Evolutionary conservation across 2,797 vertebrate genomes (phyloP), one percentile per base, ranked within the genome.

Genomic region (Macropodus opercularis): DNA sequence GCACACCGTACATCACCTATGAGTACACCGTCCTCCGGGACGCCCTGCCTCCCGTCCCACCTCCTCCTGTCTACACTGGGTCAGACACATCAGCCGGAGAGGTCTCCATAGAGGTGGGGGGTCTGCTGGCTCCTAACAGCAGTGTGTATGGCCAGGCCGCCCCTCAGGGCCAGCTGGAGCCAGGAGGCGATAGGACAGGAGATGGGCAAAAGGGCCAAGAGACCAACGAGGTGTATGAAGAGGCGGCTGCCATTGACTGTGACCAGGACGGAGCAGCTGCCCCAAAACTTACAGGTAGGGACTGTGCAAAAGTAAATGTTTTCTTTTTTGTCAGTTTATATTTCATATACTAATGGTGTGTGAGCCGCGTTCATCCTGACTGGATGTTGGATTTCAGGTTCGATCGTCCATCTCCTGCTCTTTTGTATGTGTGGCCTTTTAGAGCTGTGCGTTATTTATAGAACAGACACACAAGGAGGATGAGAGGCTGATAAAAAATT

Each of bases 171-270:
- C 81, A 87, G 47, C 64, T 83, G 56, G 89, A 76, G 64, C 60
- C 74, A 0, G 86, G 77, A 0, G 91, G 80, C 21, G 80, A 77
- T n/a, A n/a, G n/a, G n/a, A n/a, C n/a, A n/a, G n/a, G n/a, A 8
- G 91, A 91, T 36, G 89, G 88, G 17, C 92, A 89, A 80, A 92
- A 88, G 66, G 91, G 90, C 63, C 92, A 94, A 69, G 95, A 97
- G 90, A 97, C 94, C 77, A 98, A 98, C 34, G 96, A 98, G 87
- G 96, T 99, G 71, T 98, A 95, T 38, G 92, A 95, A 66, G 93
- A 92, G 77, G 78, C 92, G 10, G 83, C 91, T n/a, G 84, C 86
- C 53, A 83, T 93, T 55, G 90, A 94, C 85, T 97, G 95, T 61
- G 91, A 94, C 58, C 92, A 88, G 58, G 91, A 92, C 26, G 82